Base-by-base conservation (phyloP, 2,113 vertebrate genomes). In the Hemicordylus capensis region DNA sequence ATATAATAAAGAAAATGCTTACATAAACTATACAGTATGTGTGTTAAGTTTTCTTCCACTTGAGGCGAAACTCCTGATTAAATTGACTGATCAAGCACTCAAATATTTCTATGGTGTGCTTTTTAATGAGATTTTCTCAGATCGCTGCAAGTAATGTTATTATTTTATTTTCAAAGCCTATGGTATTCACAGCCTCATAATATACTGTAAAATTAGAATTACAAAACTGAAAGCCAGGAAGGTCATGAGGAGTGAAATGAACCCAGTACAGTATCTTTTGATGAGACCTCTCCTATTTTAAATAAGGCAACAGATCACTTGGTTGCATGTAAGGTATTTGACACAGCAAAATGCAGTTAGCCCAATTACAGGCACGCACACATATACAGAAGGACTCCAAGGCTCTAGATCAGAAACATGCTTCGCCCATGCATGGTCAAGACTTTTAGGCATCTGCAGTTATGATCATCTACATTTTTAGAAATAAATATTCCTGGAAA, bases 341-440 rank as follows among this genome's bases (percentile, higher is more conserved):
- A 82, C 44, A 85, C 56, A 73, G 14, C 34, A 87, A 80, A 44
- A 80, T 92, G 7, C 54, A 88, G 28, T 24, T 54, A 75, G 80
- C 8, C 61, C 59, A 90, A 75, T 1, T 1, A 11, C 59, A 88
- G 28, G 80, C 6, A 42, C 2, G 0, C 56, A 39, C 69, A 26
- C 67, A 12, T 77, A 64, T 8, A 64, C 2, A 14, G 69, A 6
- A 48, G 14, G 37, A n/a, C 22, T 42, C 72, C 70, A 20, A 89
- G 85, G 86, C 14, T 81, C 37, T 66, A 61, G 58, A 1, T 4
- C 56, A 73, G 63, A 83, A 76, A 81, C 51, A 34, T 70, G 54
- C 4, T 26, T 34, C 64, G 61, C 2, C 51, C 59, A 20, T 79
- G 59, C 59, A 87, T 0, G 0, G 56, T 2, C 14, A 2, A 19